These are phyloP conservation scores for Hanleya hanleyi DNA, from an alignment of 2,888 invertebrate genomes.

Conservation along the genomic window DNA sequence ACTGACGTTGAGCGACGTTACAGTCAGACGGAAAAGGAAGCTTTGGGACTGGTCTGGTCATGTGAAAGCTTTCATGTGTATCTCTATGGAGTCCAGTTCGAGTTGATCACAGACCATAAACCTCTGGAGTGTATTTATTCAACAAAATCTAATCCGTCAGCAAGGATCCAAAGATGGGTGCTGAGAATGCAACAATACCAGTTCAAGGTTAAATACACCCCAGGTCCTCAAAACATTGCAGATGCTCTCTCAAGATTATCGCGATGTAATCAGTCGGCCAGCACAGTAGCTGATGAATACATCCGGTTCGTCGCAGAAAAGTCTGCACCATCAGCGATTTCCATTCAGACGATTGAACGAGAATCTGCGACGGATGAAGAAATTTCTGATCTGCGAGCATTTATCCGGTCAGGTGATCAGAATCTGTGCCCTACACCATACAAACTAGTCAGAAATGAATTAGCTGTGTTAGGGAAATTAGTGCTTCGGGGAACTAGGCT, in stretches of 20 bases:
- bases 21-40: conserved; percentile 16
- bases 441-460: conserved; percentile 8
- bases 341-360: neutral
- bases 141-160: conserved; percentile 3
- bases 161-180: conserved; percentile 12
- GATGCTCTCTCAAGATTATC: conserved; percentile 10
- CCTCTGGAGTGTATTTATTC: conserved; percentile 19
- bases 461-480: conserved; percentile 10
- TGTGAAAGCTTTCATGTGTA: conserved; percentile 29
- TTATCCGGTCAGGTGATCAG: neutral
- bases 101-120: conserved; percentile 23
- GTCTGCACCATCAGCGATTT: neutral
- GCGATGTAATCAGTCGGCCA: neutral
- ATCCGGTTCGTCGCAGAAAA: conserved; percentile 1
- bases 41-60: conserved; percentile 19
- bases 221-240: conserved; percentile 6
- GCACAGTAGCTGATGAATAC: neutral
- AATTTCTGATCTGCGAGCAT: neutral
- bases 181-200: conserved; percentile 9
- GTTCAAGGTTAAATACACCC: conserved; percentile 3
- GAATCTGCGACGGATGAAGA: neutral
- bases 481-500: conserved; percentile 14
- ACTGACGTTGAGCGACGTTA: neutral
- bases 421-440: neutral
- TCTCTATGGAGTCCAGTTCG: conserved; percentile 19